Evolutionary conservation across 2,113 vertebrate genomes (phyloP), one percentile per base, ranked within the genome.

Genomic region (Stercorarius parasiticus): DNA sequence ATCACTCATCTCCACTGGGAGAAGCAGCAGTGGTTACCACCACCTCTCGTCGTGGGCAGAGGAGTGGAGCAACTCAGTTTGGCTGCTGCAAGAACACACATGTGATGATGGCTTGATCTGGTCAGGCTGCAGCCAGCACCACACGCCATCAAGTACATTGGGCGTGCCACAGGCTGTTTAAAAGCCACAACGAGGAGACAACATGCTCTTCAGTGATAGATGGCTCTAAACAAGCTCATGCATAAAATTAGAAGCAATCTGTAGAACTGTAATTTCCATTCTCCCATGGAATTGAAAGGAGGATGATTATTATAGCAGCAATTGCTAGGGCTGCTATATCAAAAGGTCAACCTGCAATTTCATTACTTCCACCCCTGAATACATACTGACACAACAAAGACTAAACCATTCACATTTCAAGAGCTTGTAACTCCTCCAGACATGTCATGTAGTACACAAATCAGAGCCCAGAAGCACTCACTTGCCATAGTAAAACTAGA

Each of bases 311-410:
- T 90, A 95, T 7, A 93, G 81, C 70, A 93, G 69, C 79, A 91
- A 83, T 90, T 85, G 86, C 64, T 93, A 88, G 65, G 58, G 80
- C 52, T 92, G 64, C 67, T 94, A 4, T 90, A 96, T 65, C 62
- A 61, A 94, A 97, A 96, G 93, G 86, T 88, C 84, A 93, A 25
- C n/a, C 34, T 92, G 62, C 62, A 90, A 91, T 90, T 96, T 84
- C 79, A 85, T 88, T 93, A 88, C 85, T 55, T 93, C 45, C n/a
- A 85, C 34, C 49, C 45, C 42, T 65, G 78, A 89, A 80, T 47
- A 79, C 27, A 65, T 56, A 82, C n/a, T 43, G 40, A 72, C 36
- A 79, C 73, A 95, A 82, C 69, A 94, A 82, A 93, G 77, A 95
- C 38, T 65, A 95, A 95, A 72, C 62, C 43, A 83, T 78, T 74